Evolutionary conservation across 1,140 invertebrate species (phyloP), one percentile per base, ranked within the genome.

Genomic region (Hypothenemus hampei): DNA sequence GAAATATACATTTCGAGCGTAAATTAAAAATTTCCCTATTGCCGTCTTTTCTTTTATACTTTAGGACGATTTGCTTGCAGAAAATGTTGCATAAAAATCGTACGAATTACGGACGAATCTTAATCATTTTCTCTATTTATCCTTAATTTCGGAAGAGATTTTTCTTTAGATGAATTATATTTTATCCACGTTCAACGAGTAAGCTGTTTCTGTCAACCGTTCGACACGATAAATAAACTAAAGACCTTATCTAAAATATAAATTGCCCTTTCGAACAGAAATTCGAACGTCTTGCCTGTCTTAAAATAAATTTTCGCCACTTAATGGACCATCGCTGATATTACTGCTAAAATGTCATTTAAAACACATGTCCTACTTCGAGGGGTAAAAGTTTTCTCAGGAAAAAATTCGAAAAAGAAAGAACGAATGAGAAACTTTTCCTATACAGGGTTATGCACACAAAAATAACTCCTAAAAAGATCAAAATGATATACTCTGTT

Each of bases 311-410:
- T 52, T 41, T 43, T 41, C 49, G 18, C 20, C 33, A 43, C 13
- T 31, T 52, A 43, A 52, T 52, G 49, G 49, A 43, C 49, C 39
- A 20, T 52, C 3, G 21, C 49, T 52, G 49, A 52, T 52, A 36
- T 52, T 52, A 33, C 23, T 31, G 49, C 37, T 52, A 52, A n/a
- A n/a, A 33, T 41, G 37, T 33, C 16, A 52, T 37, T 52, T 43
- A 52, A 43, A 52, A 52, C 49, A 52, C 39, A 52, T 52, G 39
- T 13, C 19, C 35, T 43, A 43, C 49, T 52, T 52, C 18, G 33
- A 7, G 11, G n/a, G n/a, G n/a, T n/a, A n/a, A 29, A 29, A 29
- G 26, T n/a, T 29, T 29, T 7, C 6, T 29, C 26, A 29, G 26
- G n/a, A 29, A 29, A 29, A 29, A 29, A 29, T 6, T 29, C 26